These are phyloP conservation scores for Eudyptes chrysolophus DNA, from an alignment of 2,113 vertebrate species.

Conservation along the genomic window DNA sequence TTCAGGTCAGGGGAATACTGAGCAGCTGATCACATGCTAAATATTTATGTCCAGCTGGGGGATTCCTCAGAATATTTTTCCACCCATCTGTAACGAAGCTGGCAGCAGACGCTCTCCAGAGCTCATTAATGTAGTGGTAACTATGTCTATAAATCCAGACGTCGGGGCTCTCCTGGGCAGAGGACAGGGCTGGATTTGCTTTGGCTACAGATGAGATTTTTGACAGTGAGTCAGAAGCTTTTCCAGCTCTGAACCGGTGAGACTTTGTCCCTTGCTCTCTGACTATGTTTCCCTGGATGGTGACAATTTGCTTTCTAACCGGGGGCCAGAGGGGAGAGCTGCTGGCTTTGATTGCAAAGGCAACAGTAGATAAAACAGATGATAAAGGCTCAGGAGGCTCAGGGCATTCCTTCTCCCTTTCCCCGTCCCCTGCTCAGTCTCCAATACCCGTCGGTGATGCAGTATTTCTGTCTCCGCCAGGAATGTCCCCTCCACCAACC, in stretches of 20 bases:
- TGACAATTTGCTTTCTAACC: background rate
- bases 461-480: background rate
- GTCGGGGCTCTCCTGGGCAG: rapidly evolving
- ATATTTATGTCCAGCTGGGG: constrained; percentile 29
- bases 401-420: background rate
- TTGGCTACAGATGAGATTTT: background rate
- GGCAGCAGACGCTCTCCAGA: background rate
- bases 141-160: background rate
- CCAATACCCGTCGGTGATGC: rapidly evolving
- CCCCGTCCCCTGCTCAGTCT: background rate
- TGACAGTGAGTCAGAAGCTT: background rate
- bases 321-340: background rate
- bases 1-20: background rate
- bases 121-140: background rate
- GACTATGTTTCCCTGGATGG: background rate
- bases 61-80: background rate
- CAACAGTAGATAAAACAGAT: background rate
- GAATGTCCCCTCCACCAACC: background rate
- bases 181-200: background rate
- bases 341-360: background rate
- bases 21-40: constrained; percentile 15
- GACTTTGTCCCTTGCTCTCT: background rate
- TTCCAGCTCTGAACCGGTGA: background rate
- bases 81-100: background rate
- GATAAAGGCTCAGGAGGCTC: background rate